phyloP scores from a whole-genome alignment of 2,888 invertebrate species.

The Gryllus longicercus region DNA sequence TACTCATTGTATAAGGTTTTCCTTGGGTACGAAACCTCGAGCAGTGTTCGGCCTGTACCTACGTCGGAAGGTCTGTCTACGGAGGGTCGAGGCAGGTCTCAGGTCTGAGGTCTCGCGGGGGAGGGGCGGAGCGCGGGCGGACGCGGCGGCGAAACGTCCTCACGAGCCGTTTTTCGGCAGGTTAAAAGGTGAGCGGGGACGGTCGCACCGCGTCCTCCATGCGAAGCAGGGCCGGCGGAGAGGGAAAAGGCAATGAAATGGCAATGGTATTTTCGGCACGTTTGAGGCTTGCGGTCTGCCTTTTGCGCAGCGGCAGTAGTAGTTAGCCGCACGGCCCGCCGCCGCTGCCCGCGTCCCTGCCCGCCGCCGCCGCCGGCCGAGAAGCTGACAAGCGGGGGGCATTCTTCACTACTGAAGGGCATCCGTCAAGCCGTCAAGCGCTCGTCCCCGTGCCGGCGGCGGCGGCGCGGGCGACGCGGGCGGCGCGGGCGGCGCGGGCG shows the following conservation, averaged over 20 bases:
- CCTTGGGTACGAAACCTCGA: no score
- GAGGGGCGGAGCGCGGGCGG: no score
- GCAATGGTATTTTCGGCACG: conserved; percentile 17
- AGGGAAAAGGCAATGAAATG: conserved; percentile 17
- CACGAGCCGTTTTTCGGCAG: background rate
- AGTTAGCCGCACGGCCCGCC: background rate
- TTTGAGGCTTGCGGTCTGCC: background rate
- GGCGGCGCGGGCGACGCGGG: background rate
- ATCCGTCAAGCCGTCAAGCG: conserved; percentile 29
- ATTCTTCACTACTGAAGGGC: conserved; percentile 27
- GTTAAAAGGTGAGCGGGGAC: background rate
- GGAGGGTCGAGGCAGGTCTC: no score
- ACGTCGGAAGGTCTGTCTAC: no score
- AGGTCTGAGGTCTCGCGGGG: no score
- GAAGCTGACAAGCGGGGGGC: conserved; percentile 19
- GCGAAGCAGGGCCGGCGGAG: background rate
- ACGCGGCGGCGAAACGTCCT: no score
- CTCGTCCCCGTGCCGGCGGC: background rate
- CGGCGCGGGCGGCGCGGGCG: background rate
- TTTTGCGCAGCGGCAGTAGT: conserved; percentile 4
- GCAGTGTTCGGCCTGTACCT: no score
- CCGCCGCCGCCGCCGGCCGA: background rate
- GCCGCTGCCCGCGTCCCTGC: background rate
- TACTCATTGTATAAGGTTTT: no score
- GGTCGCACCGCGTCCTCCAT: background rate